Conservation (phyloP, 2,888 invertebrate genomes). For the Saturnia pavonia region DNA sequence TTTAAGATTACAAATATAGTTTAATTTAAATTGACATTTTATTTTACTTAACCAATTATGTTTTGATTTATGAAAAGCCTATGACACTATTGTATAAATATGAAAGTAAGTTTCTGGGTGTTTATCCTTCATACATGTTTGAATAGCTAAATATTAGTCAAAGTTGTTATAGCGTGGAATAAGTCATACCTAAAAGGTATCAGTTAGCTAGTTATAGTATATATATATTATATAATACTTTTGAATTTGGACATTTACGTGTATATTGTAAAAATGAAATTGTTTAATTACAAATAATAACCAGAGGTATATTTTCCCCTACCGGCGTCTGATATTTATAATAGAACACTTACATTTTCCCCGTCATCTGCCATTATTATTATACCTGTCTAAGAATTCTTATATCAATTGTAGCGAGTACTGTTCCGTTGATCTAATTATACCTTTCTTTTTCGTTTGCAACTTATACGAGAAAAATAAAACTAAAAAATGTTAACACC, state of each 20-base stretch:
- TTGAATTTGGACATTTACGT: no score
- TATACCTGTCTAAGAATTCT: not conserved
- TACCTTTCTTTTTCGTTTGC: no score
- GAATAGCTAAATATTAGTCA: not conserved
- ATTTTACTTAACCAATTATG: not conserved
- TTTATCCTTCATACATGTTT: not conserved
- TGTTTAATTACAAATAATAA: no score
- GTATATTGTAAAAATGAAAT: no score
- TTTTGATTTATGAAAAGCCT: not conserved
- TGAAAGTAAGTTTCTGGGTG: not conserved
- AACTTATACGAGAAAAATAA: no score
- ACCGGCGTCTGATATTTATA: not conserved
- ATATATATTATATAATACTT: no score
- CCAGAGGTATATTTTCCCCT: no score
- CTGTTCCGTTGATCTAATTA: no score
- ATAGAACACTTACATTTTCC: constrained; percentile 65
- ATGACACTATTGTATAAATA: not conserved
- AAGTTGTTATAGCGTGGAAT: not conserved
- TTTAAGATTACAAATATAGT: not conserved
- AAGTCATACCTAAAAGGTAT: no score
- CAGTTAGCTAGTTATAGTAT: no score
- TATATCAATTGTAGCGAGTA: not conserved
- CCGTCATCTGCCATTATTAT: constrained; percentile 68
- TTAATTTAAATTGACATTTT: not conserved
- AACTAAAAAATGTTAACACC: no score